Evolutionary conservation across 1,140 invertebrate genomes (phyloP), one percentile per base, ranked within the genome.

Genomic region (Eubasilissa regina): DNA sequence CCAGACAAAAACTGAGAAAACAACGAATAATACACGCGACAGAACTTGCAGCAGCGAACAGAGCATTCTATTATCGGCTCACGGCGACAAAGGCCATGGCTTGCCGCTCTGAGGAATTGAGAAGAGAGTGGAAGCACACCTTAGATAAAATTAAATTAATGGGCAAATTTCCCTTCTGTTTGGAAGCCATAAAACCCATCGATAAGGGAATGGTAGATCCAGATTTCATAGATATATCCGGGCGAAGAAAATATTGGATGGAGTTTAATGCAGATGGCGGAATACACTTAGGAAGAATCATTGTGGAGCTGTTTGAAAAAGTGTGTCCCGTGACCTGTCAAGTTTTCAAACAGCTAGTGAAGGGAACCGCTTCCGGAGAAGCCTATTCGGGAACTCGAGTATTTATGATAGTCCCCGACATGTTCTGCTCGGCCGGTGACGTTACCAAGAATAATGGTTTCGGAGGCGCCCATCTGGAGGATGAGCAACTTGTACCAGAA

Each of bases 371-470:
- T 13, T 17, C 48, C 0, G 66, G 66, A 19, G 48, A 70, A 45
- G 76, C 64, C 9, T 78, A 78, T 60, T 70, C 51, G 15, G 76
- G 76, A 43, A 78, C 76, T 12, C 35, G 19, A 13, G 53, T 78
- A 8, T 81, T 62, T 72, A 88, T 86, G 77, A 83, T 88, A 48
- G 86, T 89, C 19, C 87, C 88, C 10, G 83, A 87, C 11, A 83
- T 89, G 25, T 89, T 85, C 82, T 89, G 87, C 62, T 84, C 87
- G 1, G 85, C 85, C 7, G 87, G 87, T 7, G 87, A 89, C 80
- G 88, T 89, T 0, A 79, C 80, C 4, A 87, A 87, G 76, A 86
- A 89, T 80, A 89, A 89, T 76, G 87, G 87, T 0, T 89, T 87
- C 51, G 87, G 87, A 0, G 87, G 86, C 78, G 8, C 85, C 0